Evolutionary conservation across 2,113 vertebrate species (phyloP).

Genomic region (Oryzias javanicus): DNA sequence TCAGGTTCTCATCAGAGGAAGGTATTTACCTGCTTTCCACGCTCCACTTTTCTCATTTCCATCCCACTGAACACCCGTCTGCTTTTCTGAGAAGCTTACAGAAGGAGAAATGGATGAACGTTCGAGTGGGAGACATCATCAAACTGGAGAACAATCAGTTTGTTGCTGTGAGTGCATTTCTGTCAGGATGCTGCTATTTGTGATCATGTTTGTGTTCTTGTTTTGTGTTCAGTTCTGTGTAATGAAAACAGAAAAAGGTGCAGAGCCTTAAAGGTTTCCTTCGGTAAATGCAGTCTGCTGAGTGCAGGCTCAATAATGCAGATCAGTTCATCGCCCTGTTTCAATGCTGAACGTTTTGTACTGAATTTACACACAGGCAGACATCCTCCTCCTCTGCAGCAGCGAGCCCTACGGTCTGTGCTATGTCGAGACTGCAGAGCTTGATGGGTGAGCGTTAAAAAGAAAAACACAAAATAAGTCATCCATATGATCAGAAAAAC

Average conservation of each 20-base stretch:
- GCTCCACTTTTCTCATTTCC: not conserved
- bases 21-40: conserved; percentile 35
- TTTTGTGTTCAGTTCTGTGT: not conserved
- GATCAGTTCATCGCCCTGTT: conserved; percentile 29
- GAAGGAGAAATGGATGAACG: conserved; percentile 93
- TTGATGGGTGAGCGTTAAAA: conserved; percentile 81
- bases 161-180: conserved; percentile 82
- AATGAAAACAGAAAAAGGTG: not conserved
- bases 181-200: no score
- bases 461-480: not conserved
- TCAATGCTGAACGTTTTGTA: conserved; percentile 17
- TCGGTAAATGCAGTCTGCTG: not conserved
- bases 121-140: conserved; percentile 92
- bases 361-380: conserved; percentile 80
- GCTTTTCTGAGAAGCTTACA: conserved; percentile 74
- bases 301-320: conserved; percentile 2
- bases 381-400: conserved; percentile 89
- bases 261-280: not conserved
- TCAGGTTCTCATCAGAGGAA: conserved; percentile 88
- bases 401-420: conserved; percentile 91
- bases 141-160: conserved; percentile 94
- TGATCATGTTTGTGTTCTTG: not conserved
- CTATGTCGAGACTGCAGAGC: conserved; percentile 92
- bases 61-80: not conserved
- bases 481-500: not conserved